Evolutionary conservation across 2,113 vertebrate genomes (phyloP), one percentile per base, ranked within the genome.

Genomic region (Peromyscus polionotus): DNA sequence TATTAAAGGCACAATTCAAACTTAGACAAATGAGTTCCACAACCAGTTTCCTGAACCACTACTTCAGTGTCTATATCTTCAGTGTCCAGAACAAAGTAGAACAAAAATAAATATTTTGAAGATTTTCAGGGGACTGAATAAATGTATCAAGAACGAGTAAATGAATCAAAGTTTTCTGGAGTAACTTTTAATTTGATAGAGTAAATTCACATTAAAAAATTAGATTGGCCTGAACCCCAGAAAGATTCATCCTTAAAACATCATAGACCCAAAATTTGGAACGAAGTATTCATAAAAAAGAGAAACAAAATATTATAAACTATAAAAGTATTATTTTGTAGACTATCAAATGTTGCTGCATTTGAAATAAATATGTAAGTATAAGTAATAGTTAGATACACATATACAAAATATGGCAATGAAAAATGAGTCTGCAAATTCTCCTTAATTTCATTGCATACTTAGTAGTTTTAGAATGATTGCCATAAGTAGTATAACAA

Each of bases 1-100:
- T 72, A 75, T 39, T 88, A 48, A 85, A 93, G 61, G 85, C 28
- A 93, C 94, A 91, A 83, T 79, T 87, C 16, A 89, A 90, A 79
- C 20, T 61, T 51, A 87, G 24, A 88, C 17, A 87, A 54, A 20
- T 33, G 70, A 83, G 24, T 10, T 86, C 8, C 51, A 92, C 20
- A 91, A 42, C 42, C 9, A 73, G 19, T 91, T 77, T 91, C 88
- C 70, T 91, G 68, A 70, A 59, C 1, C 65, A n/a, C 31, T 75
- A 14, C 79, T 26, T n/a, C 80, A 96, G 12, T 93, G 36, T 72
- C 5, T 83, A 0, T 84, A 48, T 65, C 8, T 79, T 93, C 12
- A 57, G 54, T 42, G 3, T 75, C 16, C 80, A 83, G 2, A 17
- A 83, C 2, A 95, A 83, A 61, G 0, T 1, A 92, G 19, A 93